These are phyloP conservation scores for Elgaria multicarinata DNA, from an alignment of 2,113 vertebrate genomes.

Conservation along the genomic window DNA sequence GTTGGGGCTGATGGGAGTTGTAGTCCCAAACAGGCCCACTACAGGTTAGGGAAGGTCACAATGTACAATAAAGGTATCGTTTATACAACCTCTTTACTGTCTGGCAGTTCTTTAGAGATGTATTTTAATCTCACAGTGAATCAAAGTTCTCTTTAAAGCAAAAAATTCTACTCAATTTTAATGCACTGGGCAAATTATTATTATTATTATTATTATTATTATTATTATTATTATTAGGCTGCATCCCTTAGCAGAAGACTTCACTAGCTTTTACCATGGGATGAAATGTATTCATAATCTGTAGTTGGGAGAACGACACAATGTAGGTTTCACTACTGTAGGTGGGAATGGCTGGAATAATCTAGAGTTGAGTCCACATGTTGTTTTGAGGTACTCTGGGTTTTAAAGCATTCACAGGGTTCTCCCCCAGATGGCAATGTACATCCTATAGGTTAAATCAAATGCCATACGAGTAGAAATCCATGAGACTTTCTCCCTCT, in stretches of 20 bases:
- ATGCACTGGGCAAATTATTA: not conserved
- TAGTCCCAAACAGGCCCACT: no score
- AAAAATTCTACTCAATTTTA: not conserved
- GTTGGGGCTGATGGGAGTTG: no score
- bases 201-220: no score
- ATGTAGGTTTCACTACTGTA: not conserved
- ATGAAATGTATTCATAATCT: not conserved
- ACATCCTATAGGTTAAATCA: no score
- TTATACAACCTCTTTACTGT: not conserved
- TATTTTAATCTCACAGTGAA: not conserved
- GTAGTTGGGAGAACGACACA: not conserved
- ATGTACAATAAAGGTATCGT: not conserved
- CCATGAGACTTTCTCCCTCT: no score
- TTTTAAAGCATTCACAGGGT: not conserved
- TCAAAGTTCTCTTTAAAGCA: not conserved
- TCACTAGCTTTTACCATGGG: not conserved
- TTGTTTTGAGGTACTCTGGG: not conserved
- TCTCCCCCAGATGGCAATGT: not conserved
- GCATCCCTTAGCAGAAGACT: no score
- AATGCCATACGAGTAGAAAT: no score
- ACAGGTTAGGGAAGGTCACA: no score
- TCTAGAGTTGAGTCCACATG: not conserved
- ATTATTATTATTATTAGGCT: no score
- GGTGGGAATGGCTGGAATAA: not conserved
- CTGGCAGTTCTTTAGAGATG: not conserved